Conservation (phyloP, 1,140 invertebrate species). For the Cydia splendana region DNA sequence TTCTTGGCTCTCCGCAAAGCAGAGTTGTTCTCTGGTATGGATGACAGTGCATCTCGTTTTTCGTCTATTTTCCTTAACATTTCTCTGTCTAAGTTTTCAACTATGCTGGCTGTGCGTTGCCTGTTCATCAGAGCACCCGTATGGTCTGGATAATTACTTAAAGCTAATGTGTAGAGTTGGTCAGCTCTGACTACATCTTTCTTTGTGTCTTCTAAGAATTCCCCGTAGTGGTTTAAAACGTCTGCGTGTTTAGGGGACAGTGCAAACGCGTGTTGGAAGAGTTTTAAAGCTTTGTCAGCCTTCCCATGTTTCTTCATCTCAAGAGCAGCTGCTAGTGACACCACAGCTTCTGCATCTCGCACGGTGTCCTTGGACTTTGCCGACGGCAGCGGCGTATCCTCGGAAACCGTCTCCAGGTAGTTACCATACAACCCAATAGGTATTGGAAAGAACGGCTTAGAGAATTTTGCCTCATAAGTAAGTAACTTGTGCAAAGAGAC, state of each 20-base stretch:
- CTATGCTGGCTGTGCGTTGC: conserved; percentile 91
- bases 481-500: conserved; percentile 69
- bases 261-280: conserved; percentile 94
- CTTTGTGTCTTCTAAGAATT: conserved; percentile 93
- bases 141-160: conserved; percentile 91
- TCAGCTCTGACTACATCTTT: conserved; percentile 94
- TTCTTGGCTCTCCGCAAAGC: conserved; percentile 93
- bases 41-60: conserved; percentile 90
- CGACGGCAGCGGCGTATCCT: conserved; percentile 46
- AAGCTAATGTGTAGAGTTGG: conserved; percentile 90
- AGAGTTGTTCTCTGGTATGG: conserved; percentile 89
- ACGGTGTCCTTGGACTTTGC: conserved; percentile 53
- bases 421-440: conserved; percentile 70
- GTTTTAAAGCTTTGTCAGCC: conserved; percentile 90
- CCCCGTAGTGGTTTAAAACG: conserved; percentile 94
- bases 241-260: conserved; percentile 95
- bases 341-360: conserved; percentile 87
- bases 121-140: conserved; percentile 89
- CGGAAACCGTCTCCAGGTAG: conserved; percentile 60
- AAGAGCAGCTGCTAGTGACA: conserved; percentile 89
- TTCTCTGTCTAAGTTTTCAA: conserved; percentile 93
- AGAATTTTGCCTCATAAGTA: conserved; percentile 62
- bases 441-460: conserved; percentile 71
- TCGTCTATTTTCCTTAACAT: conserved; percentile 91
- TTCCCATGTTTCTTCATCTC: conserved; percentile 92